Conservation (phyloP, 2,797 vertebrate genomes). For the Melanotaenia pygmaea region DNA sequence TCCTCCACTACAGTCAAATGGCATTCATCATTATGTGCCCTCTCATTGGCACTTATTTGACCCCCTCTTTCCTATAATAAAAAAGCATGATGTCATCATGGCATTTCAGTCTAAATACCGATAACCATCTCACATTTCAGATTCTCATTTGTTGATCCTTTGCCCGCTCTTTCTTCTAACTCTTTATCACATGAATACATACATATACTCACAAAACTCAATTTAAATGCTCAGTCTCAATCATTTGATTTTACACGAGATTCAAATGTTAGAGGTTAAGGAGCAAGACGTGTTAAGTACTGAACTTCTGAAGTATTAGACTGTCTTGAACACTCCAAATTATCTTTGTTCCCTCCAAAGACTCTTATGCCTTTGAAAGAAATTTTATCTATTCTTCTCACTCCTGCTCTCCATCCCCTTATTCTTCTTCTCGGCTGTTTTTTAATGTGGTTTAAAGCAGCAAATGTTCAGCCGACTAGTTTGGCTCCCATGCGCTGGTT, state of each 20-base stretch:
- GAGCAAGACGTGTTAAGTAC: neutral
- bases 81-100: conserved; percentile 18
- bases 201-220: neutral
- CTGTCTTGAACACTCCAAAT: neutral
- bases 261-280: conserved; percentile 27
- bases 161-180: conserved; percentile 12
- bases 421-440: conserved; percentile 35
- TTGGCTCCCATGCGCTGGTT: conserved; percentile 56
- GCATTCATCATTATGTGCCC: conserved; percentile 37
- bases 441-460: conserved; percentile 57
- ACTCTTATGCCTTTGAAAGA: conserved; percentile 17
- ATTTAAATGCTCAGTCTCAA: conserved; percentile 5
- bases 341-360: neutral
- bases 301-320: conserved; percentile 16
- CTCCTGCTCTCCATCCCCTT: conserved; percentile 28
- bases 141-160: conserved; percentile 37
- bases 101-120: conserved; percentile 41
- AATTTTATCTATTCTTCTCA: conserved; percentile 36
- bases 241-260: neutral
- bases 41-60: conserved; percentile 33
- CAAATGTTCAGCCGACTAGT: conserved; percentile 49
- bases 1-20: conserved; percentile 31
- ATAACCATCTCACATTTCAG: conserved; percentile 28
- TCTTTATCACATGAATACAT: conserved; percentile 12
- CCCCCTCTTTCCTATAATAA: conserved; percentile 37